Evolutionary conservation across 2,888 invertebrate genomes (phyloP).

Genomic region (Bellardia bayeri): DNA sequence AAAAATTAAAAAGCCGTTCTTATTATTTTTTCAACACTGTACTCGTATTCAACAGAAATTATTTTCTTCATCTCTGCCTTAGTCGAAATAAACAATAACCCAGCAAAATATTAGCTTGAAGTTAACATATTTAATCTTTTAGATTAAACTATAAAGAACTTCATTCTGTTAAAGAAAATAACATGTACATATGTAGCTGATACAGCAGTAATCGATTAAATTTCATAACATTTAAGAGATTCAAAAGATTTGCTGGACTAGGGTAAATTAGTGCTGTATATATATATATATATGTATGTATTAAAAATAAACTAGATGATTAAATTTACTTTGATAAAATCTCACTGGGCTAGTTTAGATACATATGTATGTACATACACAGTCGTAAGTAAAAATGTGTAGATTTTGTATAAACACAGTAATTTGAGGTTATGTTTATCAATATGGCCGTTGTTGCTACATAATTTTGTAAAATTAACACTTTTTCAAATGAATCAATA

Average conservation of each 20-base stretch:
- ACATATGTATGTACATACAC: too few species aligned
- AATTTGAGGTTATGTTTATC: conserved; percentile 39
- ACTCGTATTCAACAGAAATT: not conserved
- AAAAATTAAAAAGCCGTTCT: too few species aligned
- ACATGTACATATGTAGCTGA: too few species aligned
- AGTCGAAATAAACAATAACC: not conserved
- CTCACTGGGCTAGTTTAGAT: conserved; percentile 39
- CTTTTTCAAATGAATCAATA: conserved; percentile 5
- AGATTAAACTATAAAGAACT: not conserved
- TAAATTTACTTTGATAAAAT: not conserved
- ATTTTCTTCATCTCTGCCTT: conserved; percentile 16
- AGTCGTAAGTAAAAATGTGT: not conserved
- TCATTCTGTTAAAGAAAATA: too few species aligned
- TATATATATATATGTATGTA: too few species aligned
- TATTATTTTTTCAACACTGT: too few species aligned
- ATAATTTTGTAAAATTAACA: conserved; percentile 17
- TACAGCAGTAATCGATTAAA: too few species aligned
- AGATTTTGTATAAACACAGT: conserved; percentile 7
- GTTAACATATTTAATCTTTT: not conserved
- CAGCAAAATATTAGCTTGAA: conserved; percentile 8
- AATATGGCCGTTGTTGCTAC: conserved; percentile 25
- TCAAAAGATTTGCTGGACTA: too few species aligned
- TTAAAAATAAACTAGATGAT: not conserved
- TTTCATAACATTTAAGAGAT: too few species aligned
- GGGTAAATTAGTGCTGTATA: too few species aligned